Conservation (phyloP, 1,140 invertebrate species). For the Leptinotarsa lineolata region DNA sequence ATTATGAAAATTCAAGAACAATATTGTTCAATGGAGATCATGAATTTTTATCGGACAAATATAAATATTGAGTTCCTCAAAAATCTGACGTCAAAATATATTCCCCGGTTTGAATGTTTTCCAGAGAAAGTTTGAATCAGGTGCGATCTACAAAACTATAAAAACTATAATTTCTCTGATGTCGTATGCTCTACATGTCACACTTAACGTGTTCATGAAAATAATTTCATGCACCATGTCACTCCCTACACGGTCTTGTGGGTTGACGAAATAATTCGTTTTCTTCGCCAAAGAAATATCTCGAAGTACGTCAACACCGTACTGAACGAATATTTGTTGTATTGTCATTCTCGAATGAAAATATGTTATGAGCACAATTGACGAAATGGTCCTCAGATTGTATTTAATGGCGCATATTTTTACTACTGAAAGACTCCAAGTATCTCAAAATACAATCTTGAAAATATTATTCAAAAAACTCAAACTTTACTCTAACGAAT, state of each 20-base stretch:
- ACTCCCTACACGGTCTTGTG: slow-evolving; percentile 8
- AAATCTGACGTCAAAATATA: too few species aligned
- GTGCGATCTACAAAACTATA: slow-evolving; percentile 25
- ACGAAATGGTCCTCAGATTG: too few species aligned
- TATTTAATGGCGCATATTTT: too few species aligned
- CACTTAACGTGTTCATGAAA: slow-evolving; percentile 32
- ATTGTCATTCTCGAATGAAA: background rate
- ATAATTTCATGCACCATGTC: slow-evolving; percentile 27
- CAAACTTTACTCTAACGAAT: too few species aligned
- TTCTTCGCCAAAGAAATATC: slow-evolving; percentile 22
- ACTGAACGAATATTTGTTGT: background rate
- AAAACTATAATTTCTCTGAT: slow-evolving; percentile 19
- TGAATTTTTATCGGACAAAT: too few species aligned
- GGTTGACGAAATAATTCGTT: background rate
- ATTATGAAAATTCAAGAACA: too few species aligned
- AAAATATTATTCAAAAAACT: too few species aligned
- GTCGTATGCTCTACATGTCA: slow-evolving; percentile 35
- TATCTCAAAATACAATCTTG: too few species aligned
- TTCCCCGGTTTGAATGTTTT: too few species aligned
- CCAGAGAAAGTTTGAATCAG: slow-evolving; percentile 17
- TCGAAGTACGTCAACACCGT: slow-evolving; percentile 11
- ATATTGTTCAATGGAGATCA: too few species aligned
- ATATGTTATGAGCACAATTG: background rate
- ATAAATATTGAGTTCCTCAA: too few species aligned
- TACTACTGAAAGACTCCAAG: too few species aligned